A percentile compares a stretch with the other conserved stretches of the same genome.
Evolutionary conservation across 2,888 invertebrate species (phyloP).

Genomic region (Coelopa pilipes): DNA sequence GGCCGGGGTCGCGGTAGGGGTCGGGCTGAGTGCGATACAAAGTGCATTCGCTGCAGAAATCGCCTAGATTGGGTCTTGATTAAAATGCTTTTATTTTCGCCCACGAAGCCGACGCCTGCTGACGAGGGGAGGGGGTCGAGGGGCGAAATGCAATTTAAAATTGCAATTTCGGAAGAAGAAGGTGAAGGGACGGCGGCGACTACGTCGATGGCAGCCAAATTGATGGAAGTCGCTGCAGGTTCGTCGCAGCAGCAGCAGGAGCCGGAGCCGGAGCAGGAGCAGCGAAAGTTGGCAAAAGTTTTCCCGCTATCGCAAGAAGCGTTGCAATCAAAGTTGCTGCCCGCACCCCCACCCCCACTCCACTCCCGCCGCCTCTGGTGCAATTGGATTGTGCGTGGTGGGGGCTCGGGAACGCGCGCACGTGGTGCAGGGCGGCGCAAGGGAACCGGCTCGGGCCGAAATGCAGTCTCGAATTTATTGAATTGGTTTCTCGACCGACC

Average conservation of each 20-base stretch:
- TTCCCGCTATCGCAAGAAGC: background rate
- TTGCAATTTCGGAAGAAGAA: constrained; percentile 36
- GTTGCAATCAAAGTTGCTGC: constrained; percentile 14
- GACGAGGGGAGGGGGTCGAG: background rate
- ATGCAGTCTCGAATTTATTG: no score
- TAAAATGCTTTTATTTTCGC: constrained; percentile 31
- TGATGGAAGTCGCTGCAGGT: constrained; percentile 36
- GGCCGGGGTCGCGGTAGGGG: background rate
- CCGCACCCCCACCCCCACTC: no score
- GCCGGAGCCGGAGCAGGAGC: background rate
- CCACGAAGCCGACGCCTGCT: no score
- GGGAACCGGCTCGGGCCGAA: no score
- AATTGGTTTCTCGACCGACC: no score
- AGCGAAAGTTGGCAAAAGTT: constrained; percentile 1
- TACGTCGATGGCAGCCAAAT: constrained; percentile 27
- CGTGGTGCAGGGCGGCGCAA: no score
- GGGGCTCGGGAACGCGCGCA: background rate
- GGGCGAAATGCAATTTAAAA: constrained; percentile 38
- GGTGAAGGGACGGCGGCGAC: constrained; percentile 17
- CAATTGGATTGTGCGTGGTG: constrained; percentile 3
- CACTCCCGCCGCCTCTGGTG: no score
- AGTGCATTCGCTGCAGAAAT: constrained; percentile 32
- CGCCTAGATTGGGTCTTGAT: constrained; percentile 41
- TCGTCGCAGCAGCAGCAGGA: constrained; percentile 3
- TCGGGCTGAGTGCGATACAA: background rate